Base-by-base conservation (phyloP, 2,113 vertebrate species). In the Ciconia maguari region DNA sequence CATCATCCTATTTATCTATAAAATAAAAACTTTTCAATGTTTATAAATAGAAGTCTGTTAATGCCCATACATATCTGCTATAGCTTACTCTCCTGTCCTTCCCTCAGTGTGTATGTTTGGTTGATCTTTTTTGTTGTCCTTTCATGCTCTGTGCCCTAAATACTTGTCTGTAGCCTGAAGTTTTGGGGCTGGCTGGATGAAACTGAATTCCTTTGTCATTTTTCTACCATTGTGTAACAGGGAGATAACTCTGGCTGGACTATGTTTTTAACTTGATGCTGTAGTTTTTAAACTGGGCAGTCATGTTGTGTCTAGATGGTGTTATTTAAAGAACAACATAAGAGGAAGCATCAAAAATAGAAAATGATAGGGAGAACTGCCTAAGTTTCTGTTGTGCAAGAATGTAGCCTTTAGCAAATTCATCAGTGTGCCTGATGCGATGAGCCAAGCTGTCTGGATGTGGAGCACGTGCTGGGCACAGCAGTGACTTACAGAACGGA, bases 21-120 rank as follows among this genome's bases (percentile, higher is more conserved):
- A 95, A 97, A 97, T 97, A 97, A 97, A 97, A 94, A 69, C 70
- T 95, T 95, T 92, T 87, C 84, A 79, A 26, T 89, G 74, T 97
- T 96, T 97, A 82, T 94, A 96, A 96, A 86, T 88, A 93, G 21
- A 82, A 76, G 90, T 91, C 80, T 94, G 4, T 87, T 61, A 76
- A 89, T 94, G 70, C 49, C 84, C 54, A n/a, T 80, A 22, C 3
- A 8, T 82, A n/a, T 4, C 38, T 81, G 34, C 65, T 78, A 13
- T 17, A 22, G 65, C 26, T 80, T 80, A 30, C 17, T 54, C 13
- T 85, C 14, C 12, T 27, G 18, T 44, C 34, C 44, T 79, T 90
- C 60, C 46, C 42, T 75, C 34, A 13, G 32, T 52, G 14, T 38
- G 30, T 4, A 0, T 11, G 25, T 51, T 55, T n/a, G 41, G 19